A percentile compares a stretch with the other conserved stretches of the same genome.
Evolutionary conservation across 2,888 invertebrate species (phyloP).

Genomic region (Cheilosia variabilis): DNA sequence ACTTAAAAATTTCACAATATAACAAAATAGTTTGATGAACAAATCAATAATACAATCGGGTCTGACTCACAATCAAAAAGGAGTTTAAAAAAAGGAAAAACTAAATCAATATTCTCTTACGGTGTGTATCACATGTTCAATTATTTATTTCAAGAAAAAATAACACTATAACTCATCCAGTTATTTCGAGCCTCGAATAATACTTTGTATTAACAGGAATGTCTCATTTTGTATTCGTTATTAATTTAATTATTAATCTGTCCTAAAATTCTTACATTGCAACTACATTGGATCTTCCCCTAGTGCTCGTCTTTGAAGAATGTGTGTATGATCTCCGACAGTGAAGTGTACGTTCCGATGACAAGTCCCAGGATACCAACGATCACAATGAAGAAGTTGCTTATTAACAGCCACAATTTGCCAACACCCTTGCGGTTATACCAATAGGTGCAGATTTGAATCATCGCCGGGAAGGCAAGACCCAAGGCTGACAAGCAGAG

Average conservation of each 20-base stretch:
- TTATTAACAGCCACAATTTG: constrained; percentile 86
- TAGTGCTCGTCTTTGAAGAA: constrained; percentile 82
- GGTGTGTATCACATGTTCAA: constrained; percentile 72
- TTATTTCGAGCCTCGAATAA: constrained; percentile 51
- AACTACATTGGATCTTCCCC: not conserved
- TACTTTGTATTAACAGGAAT: constrained; percentile 74
- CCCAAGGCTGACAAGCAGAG: constrained; percentile 94
- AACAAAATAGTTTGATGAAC: constrained; percentile 7
- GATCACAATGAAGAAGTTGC: constrained; percentile 87
- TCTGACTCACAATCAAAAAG: constrained; percentile 36
- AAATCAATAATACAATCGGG: constrained; percentile 36
- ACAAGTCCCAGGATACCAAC: constrained; percentile 88
- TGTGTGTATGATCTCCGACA: constrained; percentile 86
- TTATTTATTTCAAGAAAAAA: constrained; percentile 62
- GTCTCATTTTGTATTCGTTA: constrained; percentile 62
- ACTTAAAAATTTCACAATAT: constrained; percentile 15
- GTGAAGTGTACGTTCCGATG: constrained; percentile 89
- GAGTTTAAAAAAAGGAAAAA: constrained; percentile 32
- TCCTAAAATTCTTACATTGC: constrained; percentile 5
- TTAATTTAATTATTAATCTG: not conserved
- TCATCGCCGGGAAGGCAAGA: constrained; percentile 94
- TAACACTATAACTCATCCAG: constrained; percentile 42
- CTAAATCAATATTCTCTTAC: constrained; percentile 52
- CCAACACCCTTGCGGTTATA: constrained; percentile 85
- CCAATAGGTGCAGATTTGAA: constrained; percentile 94